phyloP scores from a whole-genome alignment of 1,140 invertebrate species.

The Laupala kohalensis region DNA sequence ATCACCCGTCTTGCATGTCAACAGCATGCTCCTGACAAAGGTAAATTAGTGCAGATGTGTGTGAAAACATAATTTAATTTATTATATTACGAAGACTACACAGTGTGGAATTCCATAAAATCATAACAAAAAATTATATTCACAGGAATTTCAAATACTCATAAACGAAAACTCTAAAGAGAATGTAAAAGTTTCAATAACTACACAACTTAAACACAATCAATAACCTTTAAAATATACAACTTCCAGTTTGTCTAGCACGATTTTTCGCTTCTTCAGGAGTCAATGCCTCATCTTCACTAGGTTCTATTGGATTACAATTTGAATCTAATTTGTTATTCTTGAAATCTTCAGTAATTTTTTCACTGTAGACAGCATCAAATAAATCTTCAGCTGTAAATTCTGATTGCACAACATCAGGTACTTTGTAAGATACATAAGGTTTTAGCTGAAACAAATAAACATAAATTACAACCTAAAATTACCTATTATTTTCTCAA shows the following conservation, averaged over 20 bases:
- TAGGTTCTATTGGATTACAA: constrained; percentile 56
- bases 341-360: constrained; percentile 67
- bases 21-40: no score
- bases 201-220: no score
- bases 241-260: constrained; percentile 60
- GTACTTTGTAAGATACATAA: constrained; percentile 77
- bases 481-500: no score
- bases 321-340: constrained; percentile 51
- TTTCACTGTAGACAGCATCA: constrained; percentile 62
- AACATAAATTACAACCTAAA: neutral
- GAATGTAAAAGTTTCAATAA: no score
- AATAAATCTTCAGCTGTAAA: constrained; percentile 79
- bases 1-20: no score
- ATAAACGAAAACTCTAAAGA: no score
- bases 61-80: no score
- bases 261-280: constrained; percentile 51
- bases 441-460: constrained; percentile 60
- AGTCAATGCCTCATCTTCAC: constrained; percentile 51
- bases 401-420: constrained; percentile 57
- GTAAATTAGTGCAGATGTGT: no score
- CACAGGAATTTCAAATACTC: no score
- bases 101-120: no score
- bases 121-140: no score
- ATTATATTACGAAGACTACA: no score
- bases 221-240: constrained; percentile 63